Percentiles rank a stretch among this genome's conserved stretches.
Conservation (phyloP, 2,888 invertebrate species). For the Cyrtodaria siliqua region DNA sequence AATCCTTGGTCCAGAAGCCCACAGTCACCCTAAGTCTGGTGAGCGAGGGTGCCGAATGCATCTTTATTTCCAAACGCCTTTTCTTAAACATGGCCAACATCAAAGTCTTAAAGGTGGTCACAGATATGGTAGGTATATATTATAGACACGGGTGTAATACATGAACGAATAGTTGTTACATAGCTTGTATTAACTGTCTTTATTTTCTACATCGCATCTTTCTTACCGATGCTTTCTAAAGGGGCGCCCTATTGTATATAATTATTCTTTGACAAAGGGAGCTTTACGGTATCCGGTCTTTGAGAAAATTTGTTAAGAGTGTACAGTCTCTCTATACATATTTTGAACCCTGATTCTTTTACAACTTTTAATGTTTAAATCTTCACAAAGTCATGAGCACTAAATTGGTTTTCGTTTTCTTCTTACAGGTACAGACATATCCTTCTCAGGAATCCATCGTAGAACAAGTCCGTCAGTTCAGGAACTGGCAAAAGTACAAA, state of each 20-base stretch:
- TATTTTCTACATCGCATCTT: not conserved
- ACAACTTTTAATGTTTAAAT: not conserved
- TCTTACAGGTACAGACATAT: constrained; percentile 72
- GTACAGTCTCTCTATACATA: no score
- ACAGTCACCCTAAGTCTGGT: constrained; percentile 68
- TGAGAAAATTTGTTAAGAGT: no score
- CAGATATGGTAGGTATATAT: constrained; percentile 78
- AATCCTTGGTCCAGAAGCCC: constrained; percentile 72
- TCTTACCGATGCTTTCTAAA: no score
- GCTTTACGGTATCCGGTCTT: no score
- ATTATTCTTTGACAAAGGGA: no score
- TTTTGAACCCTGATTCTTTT: no score
- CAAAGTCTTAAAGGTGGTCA: constrained; percentile 75
- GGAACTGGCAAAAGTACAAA: constrained; percentile 75
- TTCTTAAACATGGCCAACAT: constrained; percentile 76
- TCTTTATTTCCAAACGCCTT: constrained; percentile 77
- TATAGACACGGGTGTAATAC: no score
- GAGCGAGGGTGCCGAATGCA: constrained; percentile 79
- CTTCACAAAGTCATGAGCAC: not conserved
- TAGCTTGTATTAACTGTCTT: not conserved
- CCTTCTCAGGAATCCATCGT: constrained; percentile 72
- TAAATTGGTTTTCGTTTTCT: not conserved
- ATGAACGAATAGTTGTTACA: no score
- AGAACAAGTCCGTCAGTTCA: constrained; percentile 65
- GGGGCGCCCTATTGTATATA: no score